phyloP scores from a whole-genome alignment of 2,797 vertebrate species.

The Hapalemur alaotrensis region DNA sequence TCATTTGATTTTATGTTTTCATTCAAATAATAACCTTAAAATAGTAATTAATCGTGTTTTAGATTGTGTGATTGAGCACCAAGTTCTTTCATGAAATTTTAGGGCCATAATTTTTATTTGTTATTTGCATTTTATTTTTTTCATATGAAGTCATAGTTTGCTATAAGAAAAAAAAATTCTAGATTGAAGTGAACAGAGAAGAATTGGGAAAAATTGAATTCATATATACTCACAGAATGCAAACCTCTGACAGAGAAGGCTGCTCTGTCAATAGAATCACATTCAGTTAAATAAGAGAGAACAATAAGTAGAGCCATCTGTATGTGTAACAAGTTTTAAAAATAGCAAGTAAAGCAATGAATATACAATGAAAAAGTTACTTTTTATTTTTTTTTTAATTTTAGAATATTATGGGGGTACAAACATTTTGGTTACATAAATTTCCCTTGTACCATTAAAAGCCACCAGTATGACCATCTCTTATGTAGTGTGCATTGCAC shows the following conservation, averaged over 20 bases:
- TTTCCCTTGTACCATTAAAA: too few relatives aligned
- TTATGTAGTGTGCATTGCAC: too few relatives aligned
- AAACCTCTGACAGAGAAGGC: not conserved
- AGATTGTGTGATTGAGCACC: not conserved
- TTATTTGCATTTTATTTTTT: not conserved
- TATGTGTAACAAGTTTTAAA: not conserved
- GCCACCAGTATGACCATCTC: too few relatives aligned
- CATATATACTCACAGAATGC: not conserved
- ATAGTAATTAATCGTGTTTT: constrained; percentile 8
- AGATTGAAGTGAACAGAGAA: not conserved
- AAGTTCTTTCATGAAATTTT: not conserved
- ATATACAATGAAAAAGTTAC: not conserved
- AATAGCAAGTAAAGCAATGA: not conserved
- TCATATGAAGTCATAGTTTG: not conserved
- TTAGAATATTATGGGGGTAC: too few relatives aligned
- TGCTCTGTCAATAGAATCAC: not conserved
- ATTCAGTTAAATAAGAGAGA: constrained; percentile 1
- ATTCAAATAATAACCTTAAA: not conserved
- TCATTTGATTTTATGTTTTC: constrained; percentile 26
- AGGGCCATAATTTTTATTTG: not conserved
- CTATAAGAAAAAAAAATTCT: not conserved
- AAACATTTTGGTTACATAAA: too few relatives aligned
- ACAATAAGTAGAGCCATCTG: not conserved
- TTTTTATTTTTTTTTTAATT: not conserved
- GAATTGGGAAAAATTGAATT: not conserved